A percentile compares a stretch with the other conserved stretches of the same genome.
Evolutionary conservation across 2,888 invertebrate species (phyloP).

Genomic region (Drosophila siamana): DNA sequence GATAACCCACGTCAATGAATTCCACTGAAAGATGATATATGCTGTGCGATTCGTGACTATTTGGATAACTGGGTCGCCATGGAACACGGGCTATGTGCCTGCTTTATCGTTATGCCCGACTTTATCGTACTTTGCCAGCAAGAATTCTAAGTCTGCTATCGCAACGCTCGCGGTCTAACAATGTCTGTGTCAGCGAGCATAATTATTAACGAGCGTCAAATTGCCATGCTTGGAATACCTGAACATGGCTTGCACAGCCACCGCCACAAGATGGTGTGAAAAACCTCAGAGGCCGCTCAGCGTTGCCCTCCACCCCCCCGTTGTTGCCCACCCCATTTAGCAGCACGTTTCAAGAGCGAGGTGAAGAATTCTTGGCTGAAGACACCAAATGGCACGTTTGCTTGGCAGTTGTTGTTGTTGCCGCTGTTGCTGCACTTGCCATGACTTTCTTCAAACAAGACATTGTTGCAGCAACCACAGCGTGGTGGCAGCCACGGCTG

Average conservation of each 20-base stretch:
- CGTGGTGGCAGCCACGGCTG: constrained; percentile 22
- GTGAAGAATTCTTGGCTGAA: constrained; percentile 73
- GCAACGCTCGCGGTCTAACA: not conserved
- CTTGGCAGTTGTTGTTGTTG: constrained; percentile 2
- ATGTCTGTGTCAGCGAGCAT: constrained; percentile 33
- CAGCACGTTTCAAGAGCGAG: constrained; percentile 84
- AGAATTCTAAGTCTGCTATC: constrained; percentile 19
- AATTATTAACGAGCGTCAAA: constrained; percentile 52
- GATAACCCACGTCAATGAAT: not conserved
- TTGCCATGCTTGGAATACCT: constrained; percentile 57
- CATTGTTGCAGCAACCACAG: constrained; percentile 9
- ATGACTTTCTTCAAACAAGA: constrained; percentile 42
- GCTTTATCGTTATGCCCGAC: constrained; percentile 30
- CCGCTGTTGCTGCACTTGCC: constrained; percentile 18
- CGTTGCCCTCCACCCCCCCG: not conserved
- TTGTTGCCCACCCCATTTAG: constrained; percentile 33
- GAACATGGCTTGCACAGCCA: constrained; percentile 35
- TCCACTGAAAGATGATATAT: constrained; percentile 11
- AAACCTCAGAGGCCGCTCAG: constrained; percentile 41
- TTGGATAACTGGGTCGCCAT: constrained; percentile 21
- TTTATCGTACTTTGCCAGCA: constrained; percentile 29
- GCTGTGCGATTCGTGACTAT: constrained; percentile 26
- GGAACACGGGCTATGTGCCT: constrained; percentile 20
- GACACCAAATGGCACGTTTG: constrained; percentile 63
- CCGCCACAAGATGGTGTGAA: constrained; percentile 55